Percentiles rank a stretch among this genome's conserved stretches.
phyloP scores from a whole-genome alignment of 2,797 vertebrate species.

The Emydoidea blandingii region DNA sequence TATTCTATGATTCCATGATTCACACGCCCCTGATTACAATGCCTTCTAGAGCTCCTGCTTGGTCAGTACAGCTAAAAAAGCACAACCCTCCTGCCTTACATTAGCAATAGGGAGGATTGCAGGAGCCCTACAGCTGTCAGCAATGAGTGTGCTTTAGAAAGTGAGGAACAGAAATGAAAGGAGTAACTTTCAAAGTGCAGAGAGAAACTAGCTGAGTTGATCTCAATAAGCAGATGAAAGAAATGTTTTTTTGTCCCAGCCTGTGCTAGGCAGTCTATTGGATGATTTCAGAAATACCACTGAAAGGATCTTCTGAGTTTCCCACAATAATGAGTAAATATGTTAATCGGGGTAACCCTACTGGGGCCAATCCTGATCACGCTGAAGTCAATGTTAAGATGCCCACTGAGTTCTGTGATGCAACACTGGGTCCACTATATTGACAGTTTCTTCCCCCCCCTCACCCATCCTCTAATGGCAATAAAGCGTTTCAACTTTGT shows the following conservation, averaged over 20 bases:
- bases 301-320: not conserved
- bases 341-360: not conserved
- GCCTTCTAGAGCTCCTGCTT: not conserved
- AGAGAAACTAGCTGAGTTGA: not conserved
- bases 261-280: not conserved
- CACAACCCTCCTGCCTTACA: accelerated
- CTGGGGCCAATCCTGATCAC: accelerated
- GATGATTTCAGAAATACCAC: not conserved
- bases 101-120: not conserved
- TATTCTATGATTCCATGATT: too few species aligned
- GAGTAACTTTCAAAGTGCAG: not conserved
- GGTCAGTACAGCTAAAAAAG: not conserved
- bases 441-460: not conserved
- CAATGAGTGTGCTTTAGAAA: not conserved
- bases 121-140: not conserved
- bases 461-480: not conserved
- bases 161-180: not conserved
- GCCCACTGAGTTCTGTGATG: accelerated
- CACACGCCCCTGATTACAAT: not conserved
- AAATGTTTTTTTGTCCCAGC: not conserved
- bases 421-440: accelerated
- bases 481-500: slow-evolving; percentile 6
- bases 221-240: not conserved
- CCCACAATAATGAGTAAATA: not conserved
- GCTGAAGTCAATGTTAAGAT: not conserved